Evolutionary conservation across 1,140 invertebrate species (phyloP), one percentile per base, ranked within the genome.

Genomic region (Drosophila eugracilis): DNA sequence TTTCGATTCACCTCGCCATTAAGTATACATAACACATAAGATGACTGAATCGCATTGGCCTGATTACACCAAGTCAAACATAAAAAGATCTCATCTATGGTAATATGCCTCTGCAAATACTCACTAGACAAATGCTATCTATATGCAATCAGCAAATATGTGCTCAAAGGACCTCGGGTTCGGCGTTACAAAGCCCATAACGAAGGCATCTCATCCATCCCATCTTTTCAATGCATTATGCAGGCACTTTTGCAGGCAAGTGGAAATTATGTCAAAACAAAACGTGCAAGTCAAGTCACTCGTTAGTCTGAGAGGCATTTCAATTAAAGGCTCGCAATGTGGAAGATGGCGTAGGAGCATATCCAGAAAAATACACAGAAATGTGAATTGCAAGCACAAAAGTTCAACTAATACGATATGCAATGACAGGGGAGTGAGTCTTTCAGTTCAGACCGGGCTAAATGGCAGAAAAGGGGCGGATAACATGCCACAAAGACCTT

Each of bases 141-240:
- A 85, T 85, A 85, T 85, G 81, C 81, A 85, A 85, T 85, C 81
- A 70, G 76, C 77, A 85, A 85, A 85, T 86, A 85, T 81, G 77
- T 47, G 53, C 45, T 63, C 58, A 74, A 74, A 37, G 47, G 36
- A 34, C 28, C 57, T 12, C 57, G 10, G 42, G n/a, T 28, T 44
- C 21, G 9, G 10, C 14, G 14, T 10, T 9, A 54, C 28, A 34
- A 22, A 32, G 14, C 42, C 42, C 15, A 19, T 45, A 49, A 24
- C 58, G 41, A 41, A 37, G 5, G 24, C 42, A 36, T 36, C 32
- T 36, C 28, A 39, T 17, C 48, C 39, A 21, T 21, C 21, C 55
- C 55, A 37, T 24, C 24, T 24, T 45, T 52, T 50, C 52, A 39
- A 76, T 81, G 62, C 67, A 86, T 81, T 81, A 85, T 80, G 73